Evolutionary conservation across 2,113 vertebrate genomes (phyloP).

Genomic region (Gallinago undulata): DNA sequence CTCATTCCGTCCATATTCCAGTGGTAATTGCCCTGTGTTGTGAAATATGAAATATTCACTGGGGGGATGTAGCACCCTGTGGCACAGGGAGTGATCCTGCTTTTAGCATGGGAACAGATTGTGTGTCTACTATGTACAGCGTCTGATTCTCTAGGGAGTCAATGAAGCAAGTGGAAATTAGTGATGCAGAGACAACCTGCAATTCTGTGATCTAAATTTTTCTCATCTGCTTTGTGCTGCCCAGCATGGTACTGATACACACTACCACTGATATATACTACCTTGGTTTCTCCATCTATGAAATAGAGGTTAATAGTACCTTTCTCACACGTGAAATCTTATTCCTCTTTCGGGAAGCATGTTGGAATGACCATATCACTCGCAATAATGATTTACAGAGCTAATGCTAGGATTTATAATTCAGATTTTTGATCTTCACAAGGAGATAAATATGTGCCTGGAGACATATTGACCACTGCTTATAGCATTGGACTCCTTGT

Average conservation of each 20-base stretch:
- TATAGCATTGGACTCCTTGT: background rate
- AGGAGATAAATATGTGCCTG: background rate
- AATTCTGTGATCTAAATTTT: background rate
- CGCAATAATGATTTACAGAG: background rate
- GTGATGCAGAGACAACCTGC: background rate
- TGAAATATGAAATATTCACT: background rate
- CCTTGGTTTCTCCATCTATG: background rate
- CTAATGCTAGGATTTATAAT: background rate
- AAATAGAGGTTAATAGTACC: background rate
- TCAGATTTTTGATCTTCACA: background rate
- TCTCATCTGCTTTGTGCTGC: background rate
- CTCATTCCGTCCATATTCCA: background rate
- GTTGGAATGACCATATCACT: background rate
- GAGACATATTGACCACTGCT: background rate
- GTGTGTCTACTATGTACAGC: background rate
- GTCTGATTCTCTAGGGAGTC: background rate
- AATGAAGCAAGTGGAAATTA: background rate
- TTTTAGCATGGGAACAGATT: background rate
- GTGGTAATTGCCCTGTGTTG: background rate
- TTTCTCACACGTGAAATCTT: background rate
- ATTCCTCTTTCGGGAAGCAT: background rate
- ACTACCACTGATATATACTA: fast-evolving
- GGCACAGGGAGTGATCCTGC: background rate
- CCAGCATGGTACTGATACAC: background rate
- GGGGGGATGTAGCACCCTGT: background rate